Evolutionary conservation across 2,113 vertebrate species (phyloP).

Genomic region (Nothocercus julius): DNA sequence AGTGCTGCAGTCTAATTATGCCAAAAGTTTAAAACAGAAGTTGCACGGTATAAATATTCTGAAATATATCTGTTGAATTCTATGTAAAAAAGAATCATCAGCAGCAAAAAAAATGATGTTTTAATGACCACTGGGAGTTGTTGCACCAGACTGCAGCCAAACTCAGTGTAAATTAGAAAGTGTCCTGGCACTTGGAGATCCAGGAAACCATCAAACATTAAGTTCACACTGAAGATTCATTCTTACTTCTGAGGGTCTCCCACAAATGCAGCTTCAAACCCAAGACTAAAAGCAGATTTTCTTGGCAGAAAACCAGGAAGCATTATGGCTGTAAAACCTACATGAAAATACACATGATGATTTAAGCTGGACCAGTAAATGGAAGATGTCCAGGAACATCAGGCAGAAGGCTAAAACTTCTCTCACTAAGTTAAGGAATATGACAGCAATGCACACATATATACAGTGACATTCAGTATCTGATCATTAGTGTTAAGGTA

Average conservation of each 20-base stretch:
- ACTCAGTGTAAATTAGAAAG: neutral
- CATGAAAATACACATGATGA: accelerated
- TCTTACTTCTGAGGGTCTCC: neutral
- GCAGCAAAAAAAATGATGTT: neutral
- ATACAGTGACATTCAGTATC: neutral
- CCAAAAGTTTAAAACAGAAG: neutral
- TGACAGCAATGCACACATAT: accelerated
- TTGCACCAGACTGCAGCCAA: neutral
- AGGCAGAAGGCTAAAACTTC: neutral
- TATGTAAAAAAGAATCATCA: neutral
- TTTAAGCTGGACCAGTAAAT: neutral
- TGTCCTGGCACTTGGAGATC: neutral
- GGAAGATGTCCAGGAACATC: neutral
- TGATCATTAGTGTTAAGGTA: neutral
- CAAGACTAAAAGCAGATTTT: conserved; percentile 32
- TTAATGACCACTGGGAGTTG: neutral
- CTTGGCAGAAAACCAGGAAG: neutral
- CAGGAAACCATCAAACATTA: neutral
- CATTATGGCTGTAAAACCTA: neutral
- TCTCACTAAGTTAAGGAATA: neutral
- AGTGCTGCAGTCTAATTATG: neutral
- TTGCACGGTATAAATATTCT: neutral
- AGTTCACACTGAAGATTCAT: neutral
- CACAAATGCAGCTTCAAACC: neutral
- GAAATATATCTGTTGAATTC: neutral